Conservation (phyloP, 1,140 invertebrate species). For the Drosophila obscura region DNA sequence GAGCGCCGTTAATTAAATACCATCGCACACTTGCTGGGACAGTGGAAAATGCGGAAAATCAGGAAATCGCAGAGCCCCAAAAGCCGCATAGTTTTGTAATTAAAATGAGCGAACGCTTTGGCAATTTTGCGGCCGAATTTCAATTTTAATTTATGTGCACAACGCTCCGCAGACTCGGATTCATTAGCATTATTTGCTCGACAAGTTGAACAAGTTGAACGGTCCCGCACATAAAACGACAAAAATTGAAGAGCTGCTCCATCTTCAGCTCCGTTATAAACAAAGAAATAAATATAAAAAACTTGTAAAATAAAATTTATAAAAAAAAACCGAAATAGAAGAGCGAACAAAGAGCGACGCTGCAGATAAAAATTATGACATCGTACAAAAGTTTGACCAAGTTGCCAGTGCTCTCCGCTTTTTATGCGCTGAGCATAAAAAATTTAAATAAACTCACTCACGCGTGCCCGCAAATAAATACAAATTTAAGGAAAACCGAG, state of each 20-base stretch:
- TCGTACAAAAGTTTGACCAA: conserved; percentile 54
- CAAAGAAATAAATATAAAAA: conserved; percentile 34
- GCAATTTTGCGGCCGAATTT: conserved; percentile 57
- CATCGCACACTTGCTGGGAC: conserved; percentile 33
- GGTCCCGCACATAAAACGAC: not conserved
- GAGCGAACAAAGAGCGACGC: conserved; percentile 13
- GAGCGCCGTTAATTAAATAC: conserved; percentile 71
- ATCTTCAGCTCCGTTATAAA: conserved; percentile 1
- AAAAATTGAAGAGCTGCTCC: conserved; percentile 7
- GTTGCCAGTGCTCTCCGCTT: conserved; percentile 29
- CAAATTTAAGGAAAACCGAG: conserved; percentile 47
- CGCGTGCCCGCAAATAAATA: conserved; percentile 65
- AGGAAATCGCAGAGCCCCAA: conserved; percentile 25
- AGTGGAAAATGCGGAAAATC: conserved; percentile 29
- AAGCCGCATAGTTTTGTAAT: conserved; percentile 63
- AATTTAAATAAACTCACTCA: conserved; percentile 64
- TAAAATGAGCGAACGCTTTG: conserved; percentile 61
- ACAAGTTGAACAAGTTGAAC: conserved; percentile 9
- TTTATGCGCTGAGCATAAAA: conserved; percentile 48
- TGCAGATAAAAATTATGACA: conserved; percentile 67
- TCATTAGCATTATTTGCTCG: conserved; percentile 49
- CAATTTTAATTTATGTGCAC: conserved; percentile 65
- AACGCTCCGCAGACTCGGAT: conserved; percentile 32
- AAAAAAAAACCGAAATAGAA: conserved; percentile 32
- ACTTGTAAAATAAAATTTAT: conserved; percentile 31